Conservation (phyloP, 2,888 invertebrate genomes). For the Drosophila recens region DNA sequence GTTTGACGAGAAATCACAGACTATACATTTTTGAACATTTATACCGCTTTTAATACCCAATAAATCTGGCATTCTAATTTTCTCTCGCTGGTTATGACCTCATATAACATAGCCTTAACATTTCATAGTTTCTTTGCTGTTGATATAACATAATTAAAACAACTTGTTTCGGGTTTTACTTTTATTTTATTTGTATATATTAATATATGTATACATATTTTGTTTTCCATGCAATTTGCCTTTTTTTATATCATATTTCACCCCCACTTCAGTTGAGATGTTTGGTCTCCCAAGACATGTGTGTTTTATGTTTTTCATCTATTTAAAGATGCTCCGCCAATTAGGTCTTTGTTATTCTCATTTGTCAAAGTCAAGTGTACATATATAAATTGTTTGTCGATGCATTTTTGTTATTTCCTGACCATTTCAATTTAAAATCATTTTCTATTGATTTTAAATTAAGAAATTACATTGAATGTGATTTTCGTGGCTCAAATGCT, state of each 20-base stretch:
- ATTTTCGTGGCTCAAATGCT: constrained; percentile 31
- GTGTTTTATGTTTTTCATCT: constrained; percentile 42
- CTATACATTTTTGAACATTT: too few relatives aligned
- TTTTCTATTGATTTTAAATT: constrained; percentile 44
- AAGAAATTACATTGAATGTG: constrained; percentile 42
- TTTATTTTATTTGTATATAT: constrained; percentile 55
- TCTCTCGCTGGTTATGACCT: too few relatives aligned
- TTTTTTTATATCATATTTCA: constrained; percentile 39
- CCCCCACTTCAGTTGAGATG: constrained; percentile 38
- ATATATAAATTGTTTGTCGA: constrained; percentile 49
- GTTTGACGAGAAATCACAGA: too few relatives aligned
- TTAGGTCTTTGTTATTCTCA: constrained; percentile 8
- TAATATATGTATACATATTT: constrained; percentile 55
- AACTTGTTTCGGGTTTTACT: constrained; percentile 24
- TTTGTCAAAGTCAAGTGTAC: constrained; percentile 13
- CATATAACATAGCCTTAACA: too few relatives aligned
- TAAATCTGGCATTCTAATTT: too few relatives aligned
- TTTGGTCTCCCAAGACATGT: constrained; percentile 38
- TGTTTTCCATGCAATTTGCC: constrained; percentile 46
- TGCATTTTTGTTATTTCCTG: constrained; percentile 54
- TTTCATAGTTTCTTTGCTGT: background rate
- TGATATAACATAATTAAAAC: constrained; percentile 7
- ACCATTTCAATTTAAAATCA: constrained; percentile 53
- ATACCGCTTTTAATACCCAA: too few relatives aligned
- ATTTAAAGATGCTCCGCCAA: constrained; percentile 49